A percentile compares a stretch with the other conserved stretches of the same genome.
Conservation (phyloP, 2,888 invertebrate species). For the Rhimphoctona megacephalus region DNA sequence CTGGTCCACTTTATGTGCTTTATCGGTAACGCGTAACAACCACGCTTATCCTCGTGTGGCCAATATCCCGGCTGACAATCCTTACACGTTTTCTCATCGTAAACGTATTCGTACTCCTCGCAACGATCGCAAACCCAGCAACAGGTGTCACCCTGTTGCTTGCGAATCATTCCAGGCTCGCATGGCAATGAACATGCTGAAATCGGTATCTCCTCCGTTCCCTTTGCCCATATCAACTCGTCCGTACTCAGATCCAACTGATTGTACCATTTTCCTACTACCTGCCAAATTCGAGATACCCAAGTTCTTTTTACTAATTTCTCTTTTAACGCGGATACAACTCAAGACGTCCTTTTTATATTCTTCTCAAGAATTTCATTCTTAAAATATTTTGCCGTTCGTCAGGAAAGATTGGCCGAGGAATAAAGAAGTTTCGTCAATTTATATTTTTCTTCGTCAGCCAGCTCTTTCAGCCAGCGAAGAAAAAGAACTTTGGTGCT, state of each 20-base stretch:
- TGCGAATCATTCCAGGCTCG: constrained; percentile 88
- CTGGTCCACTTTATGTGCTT: constrained; percentile 89
- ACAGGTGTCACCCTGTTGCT: constrained; percentile 89
- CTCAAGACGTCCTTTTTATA: not conserved
- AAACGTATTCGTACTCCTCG: constrained; percentile 89
- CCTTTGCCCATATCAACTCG: constrained; percentile 86
- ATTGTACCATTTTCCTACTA: constrained; percentile 88
- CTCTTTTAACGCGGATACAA: not conserved
- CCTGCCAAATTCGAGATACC: constrained; percentile 81
- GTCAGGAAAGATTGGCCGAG: not conserved
- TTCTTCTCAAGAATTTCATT: not conserved
- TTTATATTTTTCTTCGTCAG: not conserved
- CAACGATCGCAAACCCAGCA: constrained; percentile 93
- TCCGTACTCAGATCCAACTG: constrained; percentile 85
- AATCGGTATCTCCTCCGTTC: constrained; percentile 86
- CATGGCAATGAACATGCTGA: constrained; percentile 91
- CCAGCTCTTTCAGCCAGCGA: not conserved
- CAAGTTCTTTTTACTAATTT: not conserved
- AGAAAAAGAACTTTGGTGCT: not conserved
- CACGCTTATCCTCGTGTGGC: constrained; percentile 88
- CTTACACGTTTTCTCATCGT: constrained; percentile 88
- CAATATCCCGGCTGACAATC: constrained; percentile 89
- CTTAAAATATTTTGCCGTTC: no score
- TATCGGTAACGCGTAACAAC: constrained; percentile 88
- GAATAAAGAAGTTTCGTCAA: not conserved